Evolutionary conservation across 1,140 invertebrate genomes (phyloP), one percentile per base, ranked within the genome.

Genomic region (Pseudobourletiella spinata): DNA sequence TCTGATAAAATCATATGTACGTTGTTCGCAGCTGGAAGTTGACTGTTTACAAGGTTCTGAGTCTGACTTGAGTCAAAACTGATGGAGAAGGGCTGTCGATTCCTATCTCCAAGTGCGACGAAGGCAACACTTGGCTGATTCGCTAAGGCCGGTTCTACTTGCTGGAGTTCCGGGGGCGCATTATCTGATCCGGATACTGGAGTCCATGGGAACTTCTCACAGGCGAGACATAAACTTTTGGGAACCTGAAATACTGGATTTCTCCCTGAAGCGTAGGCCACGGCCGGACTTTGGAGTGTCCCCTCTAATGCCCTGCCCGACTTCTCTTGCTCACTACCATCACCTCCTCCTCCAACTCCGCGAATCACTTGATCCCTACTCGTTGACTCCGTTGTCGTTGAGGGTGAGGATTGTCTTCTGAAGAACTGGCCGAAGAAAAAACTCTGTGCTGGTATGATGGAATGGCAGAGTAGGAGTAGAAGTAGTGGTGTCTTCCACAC

Each of bases 171-270:
- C 16, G 20, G 15, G 6, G 44, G 18, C 30, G 51, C 1, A 28
- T 32, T 29, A 14, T 64, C 62, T 25, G 15, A 42, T 46, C 60
- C 66, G 22, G 67, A 29, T 15, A 69, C 64, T 6, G 68, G 68
- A 48, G 59, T 66, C 68, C 68, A 69, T 42, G 68, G 68, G 42
- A 69, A 69, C 28, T 57, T 58, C 22, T 64, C 64, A 43, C 68
- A 69, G n/a, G 68, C 68, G 18, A 66, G 25, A 48, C 68, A 69
- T 3, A 69, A 54, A 35, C 48, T 46, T 22, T 59, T 43, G 3
- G 68, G 64, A 1, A 69, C 64, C 25, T 66, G 64, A 30, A 65
- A 69, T 16, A 42, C 48, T 56, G 8, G 42, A 32, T 28, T 42
- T 42, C 11, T 25, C 48, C 25, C 48, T 26, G 48, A 51, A 24